Evolutionary conservation across 2,113 vertebrate species (phyloP).

Genomic region (Campylomormyrus tamandua): DNA sequence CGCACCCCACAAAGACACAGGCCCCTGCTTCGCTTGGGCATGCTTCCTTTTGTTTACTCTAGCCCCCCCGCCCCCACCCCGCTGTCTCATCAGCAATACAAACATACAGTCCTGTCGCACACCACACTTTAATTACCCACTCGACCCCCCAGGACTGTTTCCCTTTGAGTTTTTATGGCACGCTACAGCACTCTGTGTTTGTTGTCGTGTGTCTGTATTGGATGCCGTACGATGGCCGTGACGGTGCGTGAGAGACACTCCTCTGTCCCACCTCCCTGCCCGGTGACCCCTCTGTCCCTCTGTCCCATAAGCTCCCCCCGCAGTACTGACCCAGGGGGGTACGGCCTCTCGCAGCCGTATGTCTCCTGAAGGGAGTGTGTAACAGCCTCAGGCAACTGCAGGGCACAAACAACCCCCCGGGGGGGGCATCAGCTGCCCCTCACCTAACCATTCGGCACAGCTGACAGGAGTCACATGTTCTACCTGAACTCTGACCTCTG

Average conservation of each 20-base stretch:
- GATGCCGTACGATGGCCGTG: neutral
- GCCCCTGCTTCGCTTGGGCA: neutral
- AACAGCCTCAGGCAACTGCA: neutral
- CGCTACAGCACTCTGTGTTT: neutral
- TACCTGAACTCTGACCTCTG: constrained; percentile 1
- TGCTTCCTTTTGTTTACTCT: neutral
- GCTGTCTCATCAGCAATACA: neutral
- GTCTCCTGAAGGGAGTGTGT: neutral
- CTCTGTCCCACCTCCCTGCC: neutral
- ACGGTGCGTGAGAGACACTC: neutral
- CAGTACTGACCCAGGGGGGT: neutral
- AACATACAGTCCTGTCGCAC: constrained; percentile 9
- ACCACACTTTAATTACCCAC: neutral
- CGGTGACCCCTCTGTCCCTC: neutral
- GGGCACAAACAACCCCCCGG: neutral
- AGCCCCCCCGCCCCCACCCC: neutral
- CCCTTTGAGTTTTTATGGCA: neutral
- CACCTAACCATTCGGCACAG: neutral
- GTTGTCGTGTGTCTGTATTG: neutral
- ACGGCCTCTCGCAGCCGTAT: neutral
- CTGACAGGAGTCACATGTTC: neutral
- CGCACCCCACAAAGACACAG: neutral
- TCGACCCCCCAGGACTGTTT: neutral
- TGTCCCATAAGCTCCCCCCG: neutral
- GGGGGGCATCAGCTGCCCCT: neutral